Evolutionary conservation across 2,888 invertebrate species (phyloP).

Genomic region (Scrobipalpa costella): DNA sequence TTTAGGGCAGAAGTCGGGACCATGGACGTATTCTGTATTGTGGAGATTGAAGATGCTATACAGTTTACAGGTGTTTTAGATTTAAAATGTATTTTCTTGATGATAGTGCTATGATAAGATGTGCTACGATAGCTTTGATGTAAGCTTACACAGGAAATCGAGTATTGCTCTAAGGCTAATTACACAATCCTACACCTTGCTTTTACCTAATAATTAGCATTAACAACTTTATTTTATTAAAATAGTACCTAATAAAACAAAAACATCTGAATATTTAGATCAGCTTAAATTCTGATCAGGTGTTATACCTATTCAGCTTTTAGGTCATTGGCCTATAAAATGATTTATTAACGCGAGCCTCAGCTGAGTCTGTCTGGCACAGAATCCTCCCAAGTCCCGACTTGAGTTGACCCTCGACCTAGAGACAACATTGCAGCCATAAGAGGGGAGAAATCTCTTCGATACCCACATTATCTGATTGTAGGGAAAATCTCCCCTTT

Average conservation of each 20-base stretch:
- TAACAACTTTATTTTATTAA: too few species aligned
- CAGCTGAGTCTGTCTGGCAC: neutral
- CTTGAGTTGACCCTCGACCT: constrained; percentile 37
- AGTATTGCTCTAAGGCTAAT: too few species aligned
- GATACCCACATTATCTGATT: constrained; percentile 42
- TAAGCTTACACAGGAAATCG: too few species aligned
- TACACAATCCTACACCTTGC: too few species aligned
- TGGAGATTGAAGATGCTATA: neutral
- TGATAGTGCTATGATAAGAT: too few species aligned
- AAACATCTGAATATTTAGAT: too few species aligned
- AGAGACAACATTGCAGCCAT: constrained; percentile 48
- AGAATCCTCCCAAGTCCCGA: constrained; percentile 25
- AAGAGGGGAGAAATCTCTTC: constrained; percentile 41
- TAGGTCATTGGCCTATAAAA: neutral
- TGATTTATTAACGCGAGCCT: neutral
- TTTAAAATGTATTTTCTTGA: neutral
- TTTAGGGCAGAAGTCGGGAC: constrained; percentile 17
- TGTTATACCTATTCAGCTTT: too few species aligned
- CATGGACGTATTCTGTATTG: neutral
- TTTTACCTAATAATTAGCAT: too few species aligned
- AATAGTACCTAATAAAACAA: too few species aligned
- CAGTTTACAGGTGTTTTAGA: neutral
- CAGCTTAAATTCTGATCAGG: too few species aligned
- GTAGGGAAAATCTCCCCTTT: constrained; percentile 37
- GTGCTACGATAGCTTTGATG: too few species aligned